Conservation (phyloP, 1,140 invertebrate species). For the Steinernema khuongi region DNA sequence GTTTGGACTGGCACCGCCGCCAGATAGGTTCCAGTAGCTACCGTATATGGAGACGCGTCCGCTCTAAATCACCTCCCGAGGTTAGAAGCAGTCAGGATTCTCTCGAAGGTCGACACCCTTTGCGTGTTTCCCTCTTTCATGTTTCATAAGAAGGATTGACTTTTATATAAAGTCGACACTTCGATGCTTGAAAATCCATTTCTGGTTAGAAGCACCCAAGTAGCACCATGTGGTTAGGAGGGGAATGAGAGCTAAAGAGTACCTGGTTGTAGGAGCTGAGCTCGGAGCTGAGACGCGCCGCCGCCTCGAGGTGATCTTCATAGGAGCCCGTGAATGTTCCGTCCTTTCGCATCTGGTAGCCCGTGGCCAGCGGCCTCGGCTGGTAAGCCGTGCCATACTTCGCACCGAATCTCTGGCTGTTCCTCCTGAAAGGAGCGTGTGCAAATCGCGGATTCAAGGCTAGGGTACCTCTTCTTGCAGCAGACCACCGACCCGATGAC, state of each 20-base stretch:
- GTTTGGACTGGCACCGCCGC: background rate
- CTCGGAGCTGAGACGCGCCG: constrained; percentile 41
- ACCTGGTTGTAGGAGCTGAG: constrained; percentile 48
- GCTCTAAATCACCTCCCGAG: constrained; percentile 35
- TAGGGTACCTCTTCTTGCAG: constrained; percentile 44
- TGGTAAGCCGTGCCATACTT: constrained; percentile 56
- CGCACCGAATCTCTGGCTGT: constrained; percentile 41
- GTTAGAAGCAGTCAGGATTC: constrained; percentile 14
- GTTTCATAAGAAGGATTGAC: too few species aligned
- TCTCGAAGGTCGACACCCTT: too few species aligned
- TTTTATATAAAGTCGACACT: too few species aligned
- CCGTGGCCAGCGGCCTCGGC: constrained; percentile 44
- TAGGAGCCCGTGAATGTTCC: constrained; percentile 39
- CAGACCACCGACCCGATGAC: constrained; percentile 51
- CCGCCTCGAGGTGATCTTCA: constrained; percentile 57
- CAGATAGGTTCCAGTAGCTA: background rate
- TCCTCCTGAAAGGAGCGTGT: constrained; percentile 34
- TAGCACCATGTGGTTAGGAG: constrained; percentile 13
- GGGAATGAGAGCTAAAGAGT: constrained; percentile 20
- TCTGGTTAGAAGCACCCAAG: background rate
- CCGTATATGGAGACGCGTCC: constrained; percentile 20
- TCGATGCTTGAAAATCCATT: background rate
- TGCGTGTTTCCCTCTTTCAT: too few species aligned
- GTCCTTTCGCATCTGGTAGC: constrained; percentile 41
- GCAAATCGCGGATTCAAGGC: background rate